phyloP scores from a whole-genome alignment of 2,113 vertebrate genomes.

The Antigone vipio region DNA sequence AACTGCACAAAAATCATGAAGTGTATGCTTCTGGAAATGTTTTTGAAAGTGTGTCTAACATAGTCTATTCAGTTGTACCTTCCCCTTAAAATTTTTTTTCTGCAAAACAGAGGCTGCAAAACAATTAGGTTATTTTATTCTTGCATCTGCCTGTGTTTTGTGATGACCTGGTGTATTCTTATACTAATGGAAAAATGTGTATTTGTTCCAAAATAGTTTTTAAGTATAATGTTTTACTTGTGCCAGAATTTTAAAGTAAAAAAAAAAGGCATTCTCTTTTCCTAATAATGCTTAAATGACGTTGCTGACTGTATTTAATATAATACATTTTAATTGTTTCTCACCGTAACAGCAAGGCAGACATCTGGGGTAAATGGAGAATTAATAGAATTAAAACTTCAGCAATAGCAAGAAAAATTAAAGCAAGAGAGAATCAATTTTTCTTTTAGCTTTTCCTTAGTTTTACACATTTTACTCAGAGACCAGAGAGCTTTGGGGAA shows the following conservation, averaged over 20 bases:
- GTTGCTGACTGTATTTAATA: background rate
- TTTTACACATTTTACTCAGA: background rate
- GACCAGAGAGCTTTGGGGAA: background rate
- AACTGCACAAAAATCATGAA: background rate
- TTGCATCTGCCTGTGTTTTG: background rate
- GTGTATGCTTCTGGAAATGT: background rate
- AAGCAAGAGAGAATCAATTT: background rate
- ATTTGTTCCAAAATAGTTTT: background rate
- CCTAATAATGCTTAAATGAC: background rate
- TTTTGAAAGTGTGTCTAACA: background rate
- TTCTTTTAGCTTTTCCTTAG: background rate
- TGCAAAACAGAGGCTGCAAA: background rate
- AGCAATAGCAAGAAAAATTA: background rate
- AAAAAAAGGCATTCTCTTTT: background rate
- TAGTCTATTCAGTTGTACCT: background rate
- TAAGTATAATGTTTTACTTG: background rate
- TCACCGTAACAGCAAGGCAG: background rate
- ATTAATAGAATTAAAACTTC: background rate
- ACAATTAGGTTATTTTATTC: background rate
- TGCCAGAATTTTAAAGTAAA: background rate
- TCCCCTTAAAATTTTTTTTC: background rate
- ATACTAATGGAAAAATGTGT: background rate
- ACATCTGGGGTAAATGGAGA: background rate
- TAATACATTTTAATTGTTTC: background rate
- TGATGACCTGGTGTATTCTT: background rate